These are phyloP conservation scores for Meteorus cinctellus DNA, from an alignment of 2,888 invertebrate genomes.

Conservation along the genomic window DNA sequence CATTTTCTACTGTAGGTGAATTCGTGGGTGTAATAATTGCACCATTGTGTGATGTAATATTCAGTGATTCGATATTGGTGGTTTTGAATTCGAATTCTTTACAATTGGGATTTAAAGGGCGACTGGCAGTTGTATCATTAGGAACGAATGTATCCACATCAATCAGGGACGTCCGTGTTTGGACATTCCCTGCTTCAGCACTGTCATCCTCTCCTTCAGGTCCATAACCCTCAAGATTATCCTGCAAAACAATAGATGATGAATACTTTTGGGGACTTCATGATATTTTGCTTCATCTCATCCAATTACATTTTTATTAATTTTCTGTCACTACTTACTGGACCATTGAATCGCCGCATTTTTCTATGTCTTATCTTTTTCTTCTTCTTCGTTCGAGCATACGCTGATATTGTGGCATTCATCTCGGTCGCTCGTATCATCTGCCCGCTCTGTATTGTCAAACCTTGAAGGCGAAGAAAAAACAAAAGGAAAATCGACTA, in stretches of 20 bases:
- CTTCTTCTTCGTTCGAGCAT: constrained; percentile 68
- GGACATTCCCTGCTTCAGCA: constrained; percentile 64
- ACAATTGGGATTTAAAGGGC: constrained; percentile 69
- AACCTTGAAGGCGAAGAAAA: constrained; percentile 62
- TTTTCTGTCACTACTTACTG: constrained; percentile 57
- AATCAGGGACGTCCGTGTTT: constrained; percentile 36
- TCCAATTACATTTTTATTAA: not conserved
- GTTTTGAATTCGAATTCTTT: constrained; percentile 65
- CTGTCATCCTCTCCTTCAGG: constrained; percentile 68
- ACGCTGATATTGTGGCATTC: constrained; percentile 56
- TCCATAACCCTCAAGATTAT: constrained; percentile 57
- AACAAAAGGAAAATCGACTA: not conserved
- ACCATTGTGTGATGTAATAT: constrained; percentile 26
- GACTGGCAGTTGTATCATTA: constrained; percentile 52
- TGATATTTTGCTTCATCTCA: not conserved
- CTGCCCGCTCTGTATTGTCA: constrained; percentile 70
- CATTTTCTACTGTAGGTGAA: constrained; percentile 35
- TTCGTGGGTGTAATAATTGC: constrained; percentile 12
- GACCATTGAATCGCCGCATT: constrained; percentile 63
- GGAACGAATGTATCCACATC: constrained; percentile 39
- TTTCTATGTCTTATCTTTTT: constrained; percentile 67
- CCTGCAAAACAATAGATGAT: constrained; percentile 49
- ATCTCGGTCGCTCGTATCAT: constrained; percentile 66
- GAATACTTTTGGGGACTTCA: not conserved
- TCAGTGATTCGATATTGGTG: constrained; percentile 31